Evolutionary conservation across 2,113 vertebrate genomes (phyloP).

Genomic region (Phrynocephalus versicolor): DNA sequence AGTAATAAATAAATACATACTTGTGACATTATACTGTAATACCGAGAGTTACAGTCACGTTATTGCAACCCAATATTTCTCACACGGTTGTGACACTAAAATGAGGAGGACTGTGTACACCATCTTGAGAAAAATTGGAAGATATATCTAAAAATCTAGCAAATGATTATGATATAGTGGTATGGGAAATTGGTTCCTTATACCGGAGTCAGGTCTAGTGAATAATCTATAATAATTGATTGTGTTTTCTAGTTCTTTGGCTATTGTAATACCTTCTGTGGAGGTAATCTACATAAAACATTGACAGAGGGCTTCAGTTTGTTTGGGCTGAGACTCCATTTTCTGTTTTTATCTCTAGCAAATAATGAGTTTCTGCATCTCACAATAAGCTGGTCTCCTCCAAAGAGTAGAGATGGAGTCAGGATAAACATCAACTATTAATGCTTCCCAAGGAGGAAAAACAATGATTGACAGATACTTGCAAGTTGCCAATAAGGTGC

Average conservation of each 20-base stretch:
- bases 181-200: slow-evolving; percentile 52
- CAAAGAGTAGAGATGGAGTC: slow-evolving; percentile 3
- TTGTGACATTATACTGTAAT: too few species aligned
- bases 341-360: slow-evolving; percentile 1
- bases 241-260: slow-evolving; percentile 28
- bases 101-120: slow-evolving; percentile 48
- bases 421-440: slow-evolving; percentile 5
- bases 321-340: slow-evolving; percentile 29
- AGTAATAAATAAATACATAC: too few species aligned
- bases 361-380: slow-evolving; percentile 17
- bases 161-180: slow-evolving; percentile 52
- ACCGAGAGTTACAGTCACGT: too few species aligned
- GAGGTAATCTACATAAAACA: neutral
- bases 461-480: slow-evolving; percentile 21
- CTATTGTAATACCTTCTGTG: slow-evolving; percentile 41
- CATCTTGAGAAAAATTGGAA: too few species aligned
- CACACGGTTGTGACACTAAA: too few species aligned
- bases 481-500: slow-evolving; percentile 17
- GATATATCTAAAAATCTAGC: too few species aligned
- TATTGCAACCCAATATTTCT: too few species aligned
- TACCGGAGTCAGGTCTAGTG: slow-evolving; percentile 31
- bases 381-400: slow-evolving; percentile 3
- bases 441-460: neutral
- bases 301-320: slow-evolving; percentile 7
- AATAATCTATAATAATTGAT: slow-evolving; percentile 33